Base-by-base conservation (phyloP, 2,888 invertebrate species). In the Ellobium chinense region DNA sequence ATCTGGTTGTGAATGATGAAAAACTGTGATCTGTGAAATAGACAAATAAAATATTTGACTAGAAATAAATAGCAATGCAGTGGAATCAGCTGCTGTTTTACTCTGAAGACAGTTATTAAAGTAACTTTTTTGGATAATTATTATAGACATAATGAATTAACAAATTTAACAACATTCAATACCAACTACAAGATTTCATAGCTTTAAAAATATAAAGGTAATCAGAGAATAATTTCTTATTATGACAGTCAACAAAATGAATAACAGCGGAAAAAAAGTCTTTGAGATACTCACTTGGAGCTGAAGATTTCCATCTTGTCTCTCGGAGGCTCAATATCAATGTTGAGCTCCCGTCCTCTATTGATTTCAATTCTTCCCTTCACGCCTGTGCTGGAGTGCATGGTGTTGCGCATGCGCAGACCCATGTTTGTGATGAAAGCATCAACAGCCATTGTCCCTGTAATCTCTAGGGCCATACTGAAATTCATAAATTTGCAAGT, bases 251-350 rank as follows among this genome's bases (percentile, higher is more conserved):
- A n/a, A n/a, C n/a, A n/a, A n/a, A n/a, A n/a, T n/a, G n/a, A n/a
- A n/a, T n/a, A n/a, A n/a, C n/a, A n/a, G n/a, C n/a, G n/a, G n/a
- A n/a, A n/a, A n/a, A n/a, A n/a, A n/a, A n/a, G n/a, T n/a, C n/a
- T n/a, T n/a, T n/a, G n/a, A n/a, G n/a, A n/a, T n/a, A n/a, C 91
- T 87, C 88, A 93, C 89, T 91, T 95, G 1, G 96, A 95, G 87
- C 96, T 96, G 84, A 98, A 95, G 82, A 98, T 95, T 93, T 98
- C 97, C 88, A 96, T 96, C 88, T 96, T 96, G 76, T 96, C 95
- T 88, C 96, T 95, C 0, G 98, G 98, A 83, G 97, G 93, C 83
- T 96, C 96, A 82, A 98, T 94, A 84, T 96, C 95, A 7, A 97
- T 93, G 62, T 95, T 95, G 4, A 96, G 93, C 12, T 96, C 92